phyloP scores from a whole-genome alignment of 2,888 invertebrate species.

The Dicycla oo region DNA sequence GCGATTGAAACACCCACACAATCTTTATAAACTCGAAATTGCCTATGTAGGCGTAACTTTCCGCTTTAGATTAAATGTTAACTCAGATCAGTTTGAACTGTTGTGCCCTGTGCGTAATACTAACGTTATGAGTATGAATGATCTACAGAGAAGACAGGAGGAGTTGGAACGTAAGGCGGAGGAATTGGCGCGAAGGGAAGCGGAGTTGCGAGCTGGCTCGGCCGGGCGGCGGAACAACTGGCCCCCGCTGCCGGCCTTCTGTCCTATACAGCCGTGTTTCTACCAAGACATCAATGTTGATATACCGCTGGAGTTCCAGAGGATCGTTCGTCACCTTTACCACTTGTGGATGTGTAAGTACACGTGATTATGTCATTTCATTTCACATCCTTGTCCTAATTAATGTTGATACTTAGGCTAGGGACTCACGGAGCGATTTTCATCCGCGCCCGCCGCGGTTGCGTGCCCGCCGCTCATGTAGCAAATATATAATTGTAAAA shows the following conservation, averaged over 20 bases:
- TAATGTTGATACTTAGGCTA: too few species aligned
- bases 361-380: slow-evolving; percentile 14
- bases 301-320: slow-evolving; percentile 99
- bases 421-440: too few species aligned
- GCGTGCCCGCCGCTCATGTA: too few species aligned
- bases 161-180: slow-evolving; percentile 98
- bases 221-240: slow-evolving; percentile 97
- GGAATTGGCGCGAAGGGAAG: slow-evolving; percentile 96
- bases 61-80: slow-evolving; percentile 60
- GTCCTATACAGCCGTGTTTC: slow-evolving; percentile 99
- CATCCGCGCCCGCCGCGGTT: too few species aligned
- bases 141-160: slow-evolving; percentile 94
- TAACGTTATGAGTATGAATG: slow-evolving; percentile 59
- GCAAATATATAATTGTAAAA: too few species aligned
- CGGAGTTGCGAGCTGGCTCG: slow-evolving; percentile 93
- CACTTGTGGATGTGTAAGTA: slow-evolving; percentile 99
- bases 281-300: slow-evolving; percentile 99
- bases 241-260: slow-evolving; percentile 98
- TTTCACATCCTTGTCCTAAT: slow-evolving; percentile 4
- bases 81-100: slow-evolving; percentile 32
- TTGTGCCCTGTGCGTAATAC: slow-evolving; percentile 32
- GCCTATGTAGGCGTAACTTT: slow-evolving; percentile 58
- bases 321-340: slow-evolving; percentile 98
- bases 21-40: slow-evolving; percentile 56
- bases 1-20: slow-evolving; percentile 49